Percentiles rank a stretch among this genome's conserved stretches.
Conservation (phyloP, 2,797 vertebrate genomes). For the Lepus oiostolus region DNA sequence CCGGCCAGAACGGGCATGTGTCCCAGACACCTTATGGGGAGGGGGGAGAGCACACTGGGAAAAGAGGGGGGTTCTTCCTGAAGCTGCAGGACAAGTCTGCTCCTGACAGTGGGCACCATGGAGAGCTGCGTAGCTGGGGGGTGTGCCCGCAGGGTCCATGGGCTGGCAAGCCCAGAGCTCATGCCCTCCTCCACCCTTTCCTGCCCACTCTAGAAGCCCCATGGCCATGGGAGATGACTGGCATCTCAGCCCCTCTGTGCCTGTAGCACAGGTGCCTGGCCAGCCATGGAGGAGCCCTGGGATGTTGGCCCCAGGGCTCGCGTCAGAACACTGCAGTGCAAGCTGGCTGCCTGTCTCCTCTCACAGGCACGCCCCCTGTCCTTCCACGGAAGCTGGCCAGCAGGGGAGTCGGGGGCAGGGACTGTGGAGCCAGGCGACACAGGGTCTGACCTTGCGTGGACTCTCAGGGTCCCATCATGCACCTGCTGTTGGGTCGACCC, state of each 20-base stretch:
- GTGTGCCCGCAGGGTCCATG: accelerated
- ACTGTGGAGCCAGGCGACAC: neutral
- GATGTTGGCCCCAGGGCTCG: neutral
- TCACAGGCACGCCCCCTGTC: neutral
- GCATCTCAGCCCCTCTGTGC: neutral
- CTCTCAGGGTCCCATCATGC: neutral
- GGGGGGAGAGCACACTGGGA: neutral
- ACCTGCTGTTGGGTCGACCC: neutral
- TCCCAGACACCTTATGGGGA: neutral
- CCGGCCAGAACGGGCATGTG: too few species aligned
- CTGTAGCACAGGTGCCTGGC: neutral
- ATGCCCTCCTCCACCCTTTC: neutral
- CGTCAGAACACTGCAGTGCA: neutral
- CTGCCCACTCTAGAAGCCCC: neutral
- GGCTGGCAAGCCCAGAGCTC: neutral
- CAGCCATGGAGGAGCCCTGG: neutral
- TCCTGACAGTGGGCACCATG: accelerated
- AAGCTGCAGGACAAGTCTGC: neutral
- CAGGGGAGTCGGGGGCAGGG: too few species aligned
- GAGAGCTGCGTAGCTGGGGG: accelerated
- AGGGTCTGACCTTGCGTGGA: neutral
- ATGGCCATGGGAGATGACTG: accelerated
- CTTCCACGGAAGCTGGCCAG: neutral
- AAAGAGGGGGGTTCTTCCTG: neutral
- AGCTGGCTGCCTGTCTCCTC: accelerated